Percentiles rank a stretch among this genome's conserved stretches.
Evolutionary conservation across 2,888 invertebrate species (phyloP).

Genomic region (Neoaliturus tenellus): DNA sequence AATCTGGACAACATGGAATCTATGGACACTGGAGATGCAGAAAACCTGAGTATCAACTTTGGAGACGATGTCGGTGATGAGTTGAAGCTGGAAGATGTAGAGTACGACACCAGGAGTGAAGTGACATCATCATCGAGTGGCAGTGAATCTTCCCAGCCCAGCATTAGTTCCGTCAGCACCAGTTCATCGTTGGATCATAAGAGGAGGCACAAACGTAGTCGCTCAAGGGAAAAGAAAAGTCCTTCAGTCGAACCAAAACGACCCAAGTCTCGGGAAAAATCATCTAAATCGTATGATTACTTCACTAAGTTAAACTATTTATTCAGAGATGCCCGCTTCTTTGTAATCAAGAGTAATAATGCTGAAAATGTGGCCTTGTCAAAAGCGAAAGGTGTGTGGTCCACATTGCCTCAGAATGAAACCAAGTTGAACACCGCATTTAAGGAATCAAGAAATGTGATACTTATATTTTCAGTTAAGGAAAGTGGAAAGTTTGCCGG

Average conservation of each 20-base stretch:
- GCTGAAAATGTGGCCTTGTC: conserved; percentile 96
- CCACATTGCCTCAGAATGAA: conserved; percentile 98
- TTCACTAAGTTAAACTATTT: conserved; percentile 94
- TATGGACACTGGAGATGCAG: conserved; percentile 57
- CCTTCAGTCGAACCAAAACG: conserved; percentile 71
- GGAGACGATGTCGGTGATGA: conserved; percentile 59
- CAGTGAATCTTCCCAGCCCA: conserved; percentile 77
- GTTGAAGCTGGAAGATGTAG: conserved; percentile 59
- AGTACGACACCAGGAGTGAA: conserved; percentile 91
- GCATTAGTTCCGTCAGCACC: conserved; percentile 86
- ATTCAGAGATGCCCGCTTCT: conserved; percentile 95
- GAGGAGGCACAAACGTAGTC: conserved; percentile 64
- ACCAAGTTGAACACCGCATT: conserved; percentile 96
- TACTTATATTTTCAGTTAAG: conserved; percentile 97
- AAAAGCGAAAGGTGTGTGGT: conserved; percentile 98
- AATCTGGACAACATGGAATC: conserved; percentile 52
- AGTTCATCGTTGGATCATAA: conserved; percentile 78
- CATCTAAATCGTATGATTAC: conserved; percentile 83
- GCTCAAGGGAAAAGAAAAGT: conserved; percentile 63
- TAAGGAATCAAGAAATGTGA: conserved; percentile 93
- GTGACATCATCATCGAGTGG: conserved; percentile 84
- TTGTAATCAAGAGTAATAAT: conserved; percentile 98
- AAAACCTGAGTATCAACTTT: conserved; percentile 58
- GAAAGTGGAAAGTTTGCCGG: conserved; percentile 98
- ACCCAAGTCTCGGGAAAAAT: conserved; percentile 71